phyloP scores from a whole-genome alignment of 2,888 invertebrate species.

The Anthrax anthrax region DNA sequence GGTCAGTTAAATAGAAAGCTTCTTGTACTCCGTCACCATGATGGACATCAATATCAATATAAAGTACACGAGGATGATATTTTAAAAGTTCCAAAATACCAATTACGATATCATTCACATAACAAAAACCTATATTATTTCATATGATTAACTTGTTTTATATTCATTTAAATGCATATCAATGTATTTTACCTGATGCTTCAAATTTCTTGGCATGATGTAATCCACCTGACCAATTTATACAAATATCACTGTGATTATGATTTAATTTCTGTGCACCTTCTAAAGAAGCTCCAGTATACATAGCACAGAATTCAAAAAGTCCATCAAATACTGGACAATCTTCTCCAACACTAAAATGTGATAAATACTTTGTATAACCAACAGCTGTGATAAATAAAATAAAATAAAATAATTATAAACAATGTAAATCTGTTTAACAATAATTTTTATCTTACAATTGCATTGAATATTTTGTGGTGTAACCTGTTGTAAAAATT shows the following conservation, averaged over 20 bases:
- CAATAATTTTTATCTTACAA: slow-evolving; percentile 19
- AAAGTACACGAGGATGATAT: slow-evolving; percentile 85
- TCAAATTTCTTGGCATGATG: slow-evolving; percentile 99
- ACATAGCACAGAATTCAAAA: slow-evolving; percentile 96
- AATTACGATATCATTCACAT: slow-evolving; percentile 98
- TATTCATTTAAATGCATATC: not conserved
- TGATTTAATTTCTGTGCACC: slow-evolving; percentile 94
- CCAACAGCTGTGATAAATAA: slow-evolving; percentile 31
- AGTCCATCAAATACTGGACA: slow-evolving; percentile 92
- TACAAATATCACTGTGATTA: slow-evolving; percentile 89
- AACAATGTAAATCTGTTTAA: not conserved
- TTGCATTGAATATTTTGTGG: slow-evolving; percentile 79
- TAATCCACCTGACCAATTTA: slow-evolving; percentile 98
- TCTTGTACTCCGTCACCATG: slow-evolving; percentile 92
- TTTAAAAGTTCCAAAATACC: slow-evolving; percentile 89
- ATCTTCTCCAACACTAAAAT: slow-evolving; percentile 97
- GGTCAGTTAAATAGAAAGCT: slow-evolving; percentile 91
- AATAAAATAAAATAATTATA: slow-evolving; percentile 25
- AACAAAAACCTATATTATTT: slow-evolving; percentile 74
- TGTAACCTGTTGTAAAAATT: slow-evolving; percentile 88
- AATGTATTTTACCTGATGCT: slow-evolving; percentile 53
- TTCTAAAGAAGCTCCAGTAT: slow-evolving; percentile 94
- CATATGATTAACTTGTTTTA: not conserved
- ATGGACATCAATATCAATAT: slow-evolving; percentile 98
- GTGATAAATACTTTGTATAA: slow-evolving; percentile 81